Conservation (phyloP, 1,140 invertebrate species). For the Neuroterus valhalla region DNA sequence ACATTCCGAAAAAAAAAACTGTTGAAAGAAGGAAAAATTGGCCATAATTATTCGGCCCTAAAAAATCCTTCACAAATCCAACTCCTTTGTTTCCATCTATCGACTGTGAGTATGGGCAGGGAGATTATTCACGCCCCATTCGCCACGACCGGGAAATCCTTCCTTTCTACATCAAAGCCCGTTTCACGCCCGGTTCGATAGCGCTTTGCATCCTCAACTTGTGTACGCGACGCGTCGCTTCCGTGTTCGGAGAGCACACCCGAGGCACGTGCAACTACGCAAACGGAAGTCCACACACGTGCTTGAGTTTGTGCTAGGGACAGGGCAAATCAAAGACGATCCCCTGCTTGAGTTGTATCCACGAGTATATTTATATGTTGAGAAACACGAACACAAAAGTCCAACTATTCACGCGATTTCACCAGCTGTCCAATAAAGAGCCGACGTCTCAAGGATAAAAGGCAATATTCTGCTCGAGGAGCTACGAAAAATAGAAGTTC, state of each 20-base stretch:
- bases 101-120: constrained; percentile 10
- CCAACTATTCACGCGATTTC: too few relatives aligned
- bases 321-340: constrained; percentile 1
- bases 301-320: neutral
- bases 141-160: constrained; percentile 52
- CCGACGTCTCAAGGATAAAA: too few relatives aligned
- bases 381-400: too few relatives aligned
- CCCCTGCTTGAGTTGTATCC: neutral
- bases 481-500: too few relatives aligned
- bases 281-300: neutral
- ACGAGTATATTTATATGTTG: too few relatives aligned
- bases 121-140: constrained; percentile 55
- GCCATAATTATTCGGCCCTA: neutral
- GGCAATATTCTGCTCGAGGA: too few relatives aligned
- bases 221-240: constrained; percentile 2
- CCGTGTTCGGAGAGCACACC: neutral
- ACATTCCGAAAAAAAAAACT: neutral
- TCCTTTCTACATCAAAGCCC: constrained; percentile 56
- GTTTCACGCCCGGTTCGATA: constrained; percentile 55
- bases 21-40: neutral
- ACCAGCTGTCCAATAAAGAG: too few relatives aligned
- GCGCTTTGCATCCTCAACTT: constrained; percentile 40
- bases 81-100: constrained; percentile 9
- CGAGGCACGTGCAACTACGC: neutral
- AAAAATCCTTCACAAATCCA: neutral